Base-by-base conservation (phyloP, 2,797 vertebrate genomes). In the Sitta carolinensis region DNA sequence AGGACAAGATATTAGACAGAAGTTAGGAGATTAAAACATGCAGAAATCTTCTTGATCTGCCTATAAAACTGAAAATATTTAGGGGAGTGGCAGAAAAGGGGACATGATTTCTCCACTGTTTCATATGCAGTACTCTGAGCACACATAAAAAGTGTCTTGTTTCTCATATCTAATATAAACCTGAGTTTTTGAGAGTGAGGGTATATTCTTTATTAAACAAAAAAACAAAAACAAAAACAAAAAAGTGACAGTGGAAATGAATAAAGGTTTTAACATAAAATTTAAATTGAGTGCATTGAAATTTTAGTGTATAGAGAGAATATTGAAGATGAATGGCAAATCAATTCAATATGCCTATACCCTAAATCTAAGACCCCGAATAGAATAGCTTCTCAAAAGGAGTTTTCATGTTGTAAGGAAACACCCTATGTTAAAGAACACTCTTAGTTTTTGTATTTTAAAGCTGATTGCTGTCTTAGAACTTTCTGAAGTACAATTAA, bases 11-110 rank as follows among this genome's bases (percentile, higher is more conserved):
- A 62, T 58, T 73, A 80, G 13, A 38, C 9, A 36, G 30, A 91
- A 88, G 77, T 87, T n/a, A 59, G 23, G 29, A 77, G 13, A 83
- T 36, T 5, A 89, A 82, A 32, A 5, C 19, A 51, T 43, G 25
- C 14, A 48, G 32, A 7, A 86, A 84, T 83, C 4, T 74, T 75
- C 29, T 66, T 8, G 26, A n/a, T 62, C 50, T 61, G 17, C 27
- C 20, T 52, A 11, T 78, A 59, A 70, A 92, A 83, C 17, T 20
- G 6, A 72, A 50, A 32, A 38, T 1, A 2, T 45, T 89, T 59
- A 22, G 12, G 29, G 8, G 5, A 2, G 0, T 20, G 13, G 16
- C 5, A 1, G 3, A 9, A n/a, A 75, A 40, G 16, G 1, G 2
- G 3, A 36, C 20, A 14, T 18, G 12, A 74, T 30, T 94, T 85